A percentile compares a stretch with the other conserved stretches of the same genome.
These are phyloP conservation scores for Heteromyza rotundicornis DNA, from an alignment of 2,888 invertebrate genomes.

Conservation along the genomic window DNA sequence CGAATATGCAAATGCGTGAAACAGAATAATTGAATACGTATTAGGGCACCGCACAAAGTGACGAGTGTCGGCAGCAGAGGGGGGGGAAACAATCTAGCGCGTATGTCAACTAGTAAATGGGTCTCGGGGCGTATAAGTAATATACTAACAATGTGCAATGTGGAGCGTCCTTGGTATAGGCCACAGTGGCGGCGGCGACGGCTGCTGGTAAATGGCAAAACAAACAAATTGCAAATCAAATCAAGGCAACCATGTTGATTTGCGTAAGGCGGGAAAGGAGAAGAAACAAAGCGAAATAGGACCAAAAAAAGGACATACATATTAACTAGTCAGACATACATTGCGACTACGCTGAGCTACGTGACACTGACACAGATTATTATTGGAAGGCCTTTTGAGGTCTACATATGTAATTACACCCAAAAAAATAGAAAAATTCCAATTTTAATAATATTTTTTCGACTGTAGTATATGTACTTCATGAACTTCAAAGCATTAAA, in stretches of 20 bases:
- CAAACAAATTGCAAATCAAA: conserved; percentile 4
- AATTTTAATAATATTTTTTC: no score
- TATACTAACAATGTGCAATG: no score
- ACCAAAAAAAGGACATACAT: no score
- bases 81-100: conserved; percentile 11
- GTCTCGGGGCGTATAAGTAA: conserved; percentile 8
- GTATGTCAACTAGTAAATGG: not conserved
- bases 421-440: no score
- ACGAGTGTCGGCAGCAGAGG: conserved; percentile 26
- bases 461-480: no score
- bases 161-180: no score
- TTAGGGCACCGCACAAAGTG: conserved; percentile 13
- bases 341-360: no score
- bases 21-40: conserved; percentile 21
- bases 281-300: conserved; percentile 20
- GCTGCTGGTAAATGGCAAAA: conserved; percentile 7
- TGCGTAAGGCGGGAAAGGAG: not conserved
- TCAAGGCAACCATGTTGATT: conserved; percentile 25
- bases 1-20: conserved; percentile 12
- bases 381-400: conserved; percentile 31
- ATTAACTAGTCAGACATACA: no score
- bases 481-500: no score
- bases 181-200: conserved; percentile 9
- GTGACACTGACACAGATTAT: conserved; percentile 58
- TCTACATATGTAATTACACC: conserved; percentile 36